Percentiles rank a stretch among this genome's conserved stretches.
Evolutionary conservation across 2,888 invertebrate genomes (phyloP).

Genomic region (Papilio gigon): DNA sequence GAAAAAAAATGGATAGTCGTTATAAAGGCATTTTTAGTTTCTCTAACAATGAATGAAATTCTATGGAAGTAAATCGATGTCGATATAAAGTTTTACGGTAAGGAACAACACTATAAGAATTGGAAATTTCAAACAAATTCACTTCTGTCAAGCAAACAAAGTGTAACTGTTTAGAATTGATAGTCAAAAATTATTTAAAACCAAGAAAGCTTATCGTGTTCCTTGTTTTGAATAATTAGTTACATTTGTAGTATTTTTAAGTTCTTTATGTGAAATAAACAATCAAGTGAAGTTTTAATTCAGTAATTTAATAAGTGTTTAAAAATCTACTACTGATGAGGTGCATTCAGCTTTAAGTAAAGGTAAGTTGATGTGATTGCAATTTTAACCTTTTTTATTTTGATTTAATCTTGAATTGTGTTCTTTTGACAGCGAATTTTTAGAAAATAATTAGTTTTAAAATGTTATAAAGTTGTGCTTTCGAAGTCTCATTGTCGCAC

Average conservation of each 20-base stretch:
- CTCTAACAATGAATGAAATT: no score
- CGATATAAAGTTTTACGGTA: neutral
- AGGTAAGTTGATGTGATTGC: no score
- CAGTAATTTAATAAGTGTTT: neutral
- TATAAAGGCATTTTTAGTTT: neutral
- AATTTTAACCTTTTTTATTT: neutral
- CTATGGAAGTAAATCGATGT: slow-evolving; percentile 12
- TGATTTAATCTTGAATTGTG: neutral
- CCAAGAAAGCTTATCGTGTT: neutral
- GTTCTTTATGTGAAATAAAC: neutral
- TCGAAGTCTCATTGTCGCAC: no score
- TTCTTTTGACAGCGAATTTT: no score
- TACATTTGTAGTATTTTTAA: no score
- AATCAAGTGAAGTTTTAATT: neutral
- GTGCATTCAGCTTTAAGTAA: neutral
- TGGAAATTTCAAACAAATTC: neutral
- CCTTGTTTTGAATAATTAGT: neutral
- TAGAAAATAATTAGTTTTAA: no score
- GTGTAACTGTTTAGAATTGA: neutral
- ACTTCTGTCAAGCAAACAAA: neutral
- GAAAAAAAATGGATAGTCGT: neutral
- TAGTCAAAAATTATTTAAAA: neutral
- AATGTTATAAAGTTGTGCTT: no score
- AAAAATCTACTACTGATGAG: neutral
- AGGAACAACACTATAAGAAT: neutral